Evolutionary conservation across 2,797 vertebrate genomes (phyloP).

Genomic region (Crenichthys baileyi): DNA sequence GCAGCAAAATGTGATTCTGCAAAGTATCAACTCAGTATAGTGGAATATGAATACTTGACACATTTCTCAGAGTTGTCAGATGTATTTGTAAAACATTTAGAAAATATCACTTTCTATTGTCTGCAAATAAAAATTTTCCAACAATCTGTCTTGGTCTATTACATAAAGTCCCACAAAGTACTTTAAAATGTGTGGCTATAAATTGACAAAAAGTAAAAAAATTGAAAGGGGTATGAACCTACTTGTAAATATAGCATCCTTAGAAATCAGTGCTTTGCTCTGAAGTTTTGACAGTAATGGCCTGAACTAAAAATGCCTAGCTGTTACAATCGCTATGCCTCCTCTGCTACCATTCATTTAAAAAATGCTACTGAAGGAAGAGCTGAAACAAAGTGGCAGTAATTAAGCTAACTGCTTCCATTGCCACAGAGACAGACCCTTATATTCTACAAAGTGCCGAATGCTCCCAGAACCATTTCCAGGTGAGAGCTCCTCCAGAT

Average conservation of each 20-base stretch:
- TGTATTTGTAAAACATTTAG: no score
- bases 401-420: constrained; percentile 70
- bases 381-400: constrained; percentile 62
- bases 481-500: constrained; percentile 36
- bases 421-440: constrained; percentile 60
- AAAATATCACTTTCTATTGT: no score
- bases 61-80: no score
- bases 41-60: background rate
- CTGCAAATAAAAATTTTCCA: no score
- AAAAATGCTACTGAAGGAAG: constrained; percentile 47
- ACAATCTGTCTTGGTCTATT: no score
- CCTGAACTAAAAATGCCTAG: constrained; percentile 15
- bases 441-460: constrained; percentile 46
- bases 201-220: no score
- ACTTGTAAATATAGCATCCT: background rate
- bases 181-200: no score
- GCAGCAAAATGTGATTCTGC: background rate
- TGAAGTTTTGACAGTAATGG: background rate
- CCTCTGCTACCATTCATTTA: constrained; percentile 44
- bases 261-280: background rate
- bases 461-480: constrained; percentile 47
- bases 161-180: no score
- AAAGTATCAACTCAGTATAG: background rate
- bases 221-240: background rate
- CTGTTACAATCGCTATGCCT: constrained; percentile 17